phyloP scores from a whole-genome alignment of 2,113 vertebrate genomes.

The Varanus salvator region DNA sequence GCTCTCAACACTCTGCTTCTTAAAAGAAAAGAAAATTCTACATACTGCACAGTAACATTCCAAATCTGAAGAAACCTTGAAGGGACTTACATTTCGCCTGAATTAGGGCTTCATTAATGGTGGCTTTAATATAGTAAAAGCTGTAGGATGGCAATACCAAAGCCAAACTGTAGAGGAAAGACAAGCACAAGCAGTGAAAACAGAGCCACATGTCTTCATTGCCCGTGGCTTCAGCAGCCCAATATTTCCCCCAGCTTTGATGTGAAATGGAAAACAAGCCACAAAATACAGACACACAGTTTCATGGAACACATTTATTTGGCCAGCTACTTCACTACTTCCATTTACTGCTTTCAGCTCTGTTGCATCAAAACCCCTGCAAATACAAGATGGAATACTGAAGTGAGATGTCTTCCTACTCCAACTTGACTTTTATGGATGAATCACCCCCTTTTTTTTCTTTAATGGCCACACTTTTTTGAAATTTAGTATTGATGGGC shows the following conservation, averaged over 20 bases:
- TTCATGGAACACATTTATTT: neutral
- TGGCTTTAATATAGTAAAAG: constrained; percentile 97
- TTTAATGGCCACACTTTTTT: neutral
- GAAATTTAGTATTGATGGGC: neutral
- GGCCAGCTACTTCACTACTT: neutral
- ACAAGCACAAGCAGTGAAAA: constrained; percentile 69
- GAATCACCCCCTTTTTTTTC: neutral
- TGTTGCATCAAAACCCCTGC: neutral
- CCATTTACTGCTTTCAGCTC: neutral
- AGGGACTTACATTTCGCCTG: constrained; percentile 94
- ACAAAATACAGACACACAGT: neutral
- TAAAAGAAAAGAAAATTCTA: constrained; percentile 34
- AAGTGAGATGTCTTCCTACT: neutral
- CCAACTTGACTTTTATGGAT: neutral
- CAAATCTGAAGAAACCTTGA: constrained; percentile 53
- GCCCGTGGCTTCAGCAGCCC: constrained; percentile 42
- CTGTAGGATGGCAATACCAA: constrained; percentile 96
- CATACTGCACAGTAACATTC: constrained; percentile 10
- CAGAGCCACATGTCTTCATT: constrained; percentile 54
- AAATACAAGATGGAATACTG: neutral
- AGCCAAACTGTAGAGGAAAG: constrained; percentile 89
- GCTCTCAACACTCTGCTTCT: constrained; percentile 55
- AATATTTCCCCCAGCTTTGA: constrained; percentile 24
- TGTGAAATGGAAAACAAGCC: constrained; percentile 37
- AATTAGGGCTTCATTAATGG: constrained; percentile 88